A percentile compares a stretch with the other conserved stretches of the same genome.
These are phyloP conservation scores for Abramis brama DNA, from an alignment of 2,113 vertebrate species.

Conservation along the genomic window DNA sequence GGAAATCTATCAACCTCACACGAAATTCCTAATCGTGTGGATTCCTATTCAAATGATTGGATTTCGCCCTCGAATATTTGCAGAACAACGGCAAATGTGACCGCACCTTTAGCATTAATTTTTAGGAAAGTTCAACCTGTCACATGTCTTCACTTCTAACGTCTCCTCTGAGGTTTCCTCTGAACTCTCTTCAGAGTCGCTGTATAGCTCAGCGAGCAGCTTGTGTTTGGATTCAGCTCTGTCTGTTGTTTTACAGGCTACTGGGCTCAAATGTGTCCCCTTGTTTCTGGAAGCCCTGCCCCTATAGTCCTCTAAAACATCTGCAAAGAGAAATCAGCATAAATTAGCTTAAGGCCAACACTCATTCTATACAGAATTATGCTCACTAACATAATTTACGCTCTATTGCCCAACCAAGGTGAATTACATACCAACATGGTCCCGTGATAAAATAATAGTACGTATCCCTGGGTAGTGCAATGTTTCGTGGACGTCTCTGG, in stretches of 20 bases:
- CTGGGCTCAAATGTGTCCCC: not conserved
- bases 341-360: not conserved
- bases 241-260: not conserved
- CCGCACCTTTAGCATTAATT: not conserved
- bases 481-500: conserved; percentile 44
- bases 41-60: not conserved
- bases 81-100: not conserved
- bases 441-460: conserved; percentile 53
- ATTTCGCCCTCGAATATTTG: not conserved
- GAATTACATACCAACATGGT: conserved; percentile 41
- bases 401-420: not conserved
- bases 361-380: not conserved
- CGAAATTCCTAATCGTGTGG: not conserved
- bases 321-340: conserved; percentile 36
- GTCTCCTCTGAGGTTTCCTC: conserved; percentile 30
- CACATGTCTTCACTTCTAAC: not conserved
- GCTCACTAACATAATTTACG: not conserved
- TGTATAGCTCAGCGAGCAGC: conserved; percentile 50
- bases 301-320: conserved; percentile 58
- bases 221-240: not conserved
- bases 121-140: not conserved
- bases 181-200: conserved; percentile 54
- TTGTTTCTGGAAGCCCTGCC: not conserved
- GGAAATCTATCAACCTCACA: not conserved
- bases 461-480: conserved; percentile 40